Percentiles rank a stretch among this genome's conserved stretches.
Evolutionary conservation across 1,140 invertebrate species (phyloP).

Genomic region (Maconellicoccus hirsutus): DNA sequence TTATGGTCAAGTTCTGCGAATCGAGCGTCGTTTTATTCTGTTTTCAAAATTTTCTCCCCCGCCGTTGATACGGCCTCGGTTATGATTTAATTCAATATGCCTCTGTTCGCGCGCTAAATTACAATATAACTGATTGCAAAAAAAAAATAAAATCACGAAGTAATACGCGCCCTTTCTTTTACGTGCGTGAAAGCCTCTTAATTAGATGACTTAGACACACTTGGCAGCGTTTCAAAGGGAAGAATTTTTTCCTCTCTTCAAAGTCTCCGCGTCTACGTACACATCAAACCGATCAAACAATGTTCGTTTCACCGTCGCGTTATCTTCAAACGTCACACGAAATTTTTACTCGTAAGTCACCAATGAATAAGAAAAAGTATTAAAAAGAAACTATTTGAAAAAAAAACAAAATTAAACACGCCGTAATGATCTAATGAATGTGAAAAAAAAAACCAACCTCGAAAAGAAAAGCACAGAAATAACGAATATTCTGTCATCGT

Average conservation of each 20-base stretch:
- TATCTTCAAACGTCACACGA: too few species aligned
- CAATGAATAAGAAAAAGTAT: too few species aligned
- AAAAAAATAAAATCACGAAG: too few species aligned
- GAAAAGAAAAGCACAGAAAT: conserved; percentile 1
- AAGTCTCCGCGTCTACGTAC: too few species aligned
- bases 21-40: background rate
- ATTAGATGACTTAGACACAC: background rate
- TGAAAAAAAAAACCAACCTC: background rate
- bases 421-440: conserved; percentile 4
- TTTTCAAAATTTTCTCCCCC: background rate
- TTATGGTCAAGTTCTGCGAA: conserved; percentile 11
- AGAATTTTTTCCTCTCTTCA: background rate
- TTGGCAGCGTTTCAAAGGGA: background rate
- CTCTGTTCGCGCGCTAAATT: background rate
- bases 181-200: too few species aligned
- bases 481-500: conserved; percentile 8
- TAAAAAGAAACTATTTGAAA: background rate
- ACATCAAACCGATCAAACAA: background rate
- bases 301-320: background rate
- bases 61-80: background rate
- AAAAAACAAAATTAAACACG: conserved; percentile 5
- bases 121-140: too few species aligned
- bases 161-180: too few species aligned
- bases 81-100: background rate
- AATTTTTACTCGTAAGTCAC: too few species aligned